These are phyloP conservation scores for Chaenocephalus aceratus DNA, from an alignment of 2,113 vertebrate genomes.

Conservation along the genomic window DNA sequence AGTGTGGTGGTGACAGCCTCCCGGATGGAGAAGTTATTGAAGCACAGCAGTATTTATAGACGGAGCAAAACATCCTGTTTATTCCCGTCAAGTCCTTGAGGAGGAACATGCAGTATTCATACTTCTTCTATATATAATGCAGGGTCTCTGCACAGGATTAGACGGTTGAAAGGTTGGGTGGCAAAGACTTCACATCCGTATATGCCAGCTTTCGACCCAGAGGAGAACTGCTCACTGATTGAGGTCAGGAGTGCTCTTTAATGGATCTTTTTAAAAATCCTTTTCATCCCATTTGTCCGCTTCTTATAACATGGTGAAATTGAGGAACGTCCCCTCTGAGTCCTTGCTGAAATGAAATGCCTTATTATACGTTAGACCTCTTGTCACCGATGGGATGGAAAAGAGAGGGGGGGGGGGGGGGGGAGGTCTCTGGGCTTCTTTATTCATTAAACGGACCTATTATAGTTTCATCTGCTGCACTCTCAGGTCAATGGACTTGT, in stretches of 20 bases:
- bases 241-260: conserved; percentile 71
- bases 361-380: conserved; percentile 69
- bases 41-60: conserved; percentile 59
- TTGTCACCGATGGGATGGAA: conserved; percentile 51
- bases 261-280: conserved; percentile 21
- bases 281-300: conserved; percentile 53
- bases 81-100: conserved; percentile 20
- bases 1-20: conserved; percentile 44
- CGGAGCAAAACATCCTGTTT: conserved; percentile 58
- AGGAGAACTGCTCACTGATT: conserved; percentile 73
- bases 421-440: conserved; percentile 46
- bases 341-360: conserved; percentile 72
- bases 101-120: conserved; percentile 52
- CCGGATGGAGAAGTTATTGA: conserved; percentile 34
- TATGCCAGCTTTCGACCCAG: conserved; percentile 40
- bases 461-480: conserved; percentile 54
- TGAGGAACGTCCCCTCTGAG: conserved; percentile 65
- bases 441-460: conserved; percentile 68
- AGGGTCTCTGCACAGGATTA: background rate
- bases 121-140: conserved; percentile 40
- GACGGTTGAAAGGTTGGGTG: conserved; percentile 6
- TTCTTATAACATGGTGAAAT: conserved; percentile 72
- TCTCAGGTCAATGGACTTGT: conserved; percentile 63
- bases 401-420: too few relatives aligned
- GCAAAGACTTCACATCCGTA: conserved; percentile 35